These are phyloP conservation scores for Arrhopalites spinosus DNA, from an alignment of 2,888 invertebrate genomes.

Conservation along the genomic window DNA sequence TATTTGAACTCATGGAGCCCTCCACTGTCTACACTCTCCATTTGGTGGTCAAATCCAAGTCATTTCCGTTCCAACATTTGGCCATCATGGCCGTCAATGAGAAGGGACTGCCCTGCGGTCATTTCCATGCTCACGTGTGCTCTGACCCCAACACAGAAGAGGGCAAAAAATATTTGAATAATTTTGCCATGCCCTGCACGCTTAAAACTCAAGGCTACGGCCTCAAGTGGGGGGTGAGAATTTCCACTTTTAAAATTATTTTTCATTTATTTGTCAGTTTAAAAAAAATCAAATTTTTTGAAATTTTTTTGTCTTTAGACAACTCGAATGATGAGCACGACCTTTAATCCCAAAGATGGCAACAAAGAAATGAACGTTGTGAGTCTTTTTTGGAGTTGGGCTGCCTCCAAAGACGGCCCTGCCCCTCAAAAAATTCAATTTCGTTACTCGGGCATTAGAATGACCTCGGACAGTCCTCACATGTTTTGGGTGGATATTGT, in stretches of 20 bases:
- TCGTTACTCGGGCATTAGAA: not conserved
- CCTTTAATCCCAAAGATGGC: not conserved
- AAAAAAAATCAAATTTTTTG: too few species aligned
- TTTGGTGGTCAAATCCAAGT: not conserved
- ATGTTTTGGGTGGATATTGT: not conserved
- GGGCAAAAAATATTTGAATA: not conserved
- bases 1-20: not conserved
- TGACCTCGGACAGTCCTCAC: not conserved
- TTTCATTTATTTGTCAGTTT: too few species aligned
- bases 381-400: not conserved
- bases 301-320: too few species aligned
- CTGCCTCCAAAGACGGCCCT: not conserved
- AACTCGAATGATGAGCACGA: not conserved
- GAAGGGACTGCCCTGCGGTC: not conserved
- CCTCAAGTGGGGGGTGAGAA: not conserved
- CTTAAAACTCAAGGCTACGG: not conserved
- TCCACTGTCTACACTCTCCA: not conserved
- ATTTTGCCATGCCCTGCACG: not conserved
- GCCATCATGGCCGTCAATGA: not conserved
- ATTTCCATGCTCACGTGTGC: not conserved
- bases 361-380: not conserved
- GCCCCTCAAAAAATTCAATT: not conserved
- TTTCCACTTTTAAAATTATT: too few species aligned
- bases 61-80: not conserved
- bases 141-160: not conserved